Percentiles rank a stretch among this genome's conserved stretches.
phyloP scores from a whole-genome alignment of 2,113 vertebrate species.

The Myotis davidii region DNA sequence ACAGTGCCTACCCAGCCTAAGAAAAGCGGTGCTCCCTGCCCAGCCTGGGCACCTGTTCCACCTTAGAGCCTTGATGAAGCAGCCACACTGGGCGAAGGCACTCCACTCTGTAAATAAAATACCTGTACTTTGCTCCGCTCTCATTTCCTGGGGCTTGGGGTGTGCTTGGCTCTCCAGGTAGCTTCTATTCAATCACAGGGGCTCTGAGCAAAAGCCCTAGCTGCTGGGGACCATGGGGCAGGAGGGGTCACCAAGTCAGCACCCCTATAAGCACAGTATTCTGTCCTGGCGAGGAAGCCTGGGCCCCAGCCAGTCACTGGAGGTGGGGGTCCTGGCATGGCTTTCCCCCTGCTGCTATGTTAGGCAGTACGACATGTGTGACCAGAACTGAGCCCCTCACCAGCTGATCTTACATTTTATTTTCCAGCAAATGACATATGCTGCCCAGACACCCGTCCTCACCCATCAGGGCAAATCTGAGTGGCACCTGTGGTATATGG shows the following conservation, averaged over 20 bases:
- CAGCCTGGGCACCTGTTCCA: not conserved
- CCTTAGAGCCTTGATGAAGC: not conserved
- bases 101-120: not conserved
- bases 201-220: not conserved
- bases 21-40: not conserved
- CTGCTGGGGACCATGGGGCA: not conserved
- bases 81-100: not conserved
- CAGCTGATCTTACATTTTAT: constrained; percentile 63
- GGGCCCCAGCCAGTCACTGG: not conserved
- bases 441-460: not conserved
- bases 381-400: not conserved
- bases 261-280: not conserved
- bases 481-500: not conserved
- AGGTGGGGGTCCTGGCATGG: not conserved
- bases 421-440: constrained; percentile 55
- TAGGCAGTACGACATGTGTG: not conserved
- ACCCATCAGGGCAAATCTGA: not conserved
- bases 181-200: not conserved
- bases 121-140: not conserved
- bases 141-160: not conserved
- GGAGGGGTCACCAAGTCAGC: not conserved
- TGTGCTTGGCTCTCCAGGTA: not conserved
- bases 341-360: not conserved
- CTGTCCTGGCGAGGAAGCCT: not conserved
- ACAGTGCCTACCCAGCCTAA: not conserved